Conservation (phyloP, 2,888 invertebrate species). For the Sipha maydis region DNA sequence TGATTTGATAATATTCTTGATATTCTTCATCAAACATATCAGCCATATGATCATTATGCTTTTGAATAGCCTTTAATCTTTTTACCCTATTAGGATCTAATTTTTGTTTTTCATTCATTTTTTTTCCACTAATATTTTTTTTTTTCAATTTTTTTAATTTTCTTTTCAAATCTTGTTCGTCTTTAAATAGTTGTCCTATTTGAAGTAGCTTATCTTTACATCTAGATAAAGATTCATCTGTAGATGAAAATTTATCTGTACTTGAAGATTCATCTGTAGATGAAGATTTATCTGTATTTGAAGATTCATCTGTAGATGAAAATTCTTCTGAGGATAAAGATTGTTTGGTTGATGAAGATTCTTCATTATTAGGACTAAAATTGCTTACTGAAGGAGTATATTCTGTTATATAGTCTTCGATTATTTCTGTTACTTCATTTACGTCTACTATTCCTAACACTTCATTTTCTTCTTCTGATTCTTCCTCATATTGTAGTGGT, state of each 20-base stretch:
- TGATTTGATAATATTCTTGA: no score
- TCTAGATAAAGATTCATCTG: not conserved
- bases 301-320: no score
- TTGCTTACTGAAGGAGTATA: not conserved
- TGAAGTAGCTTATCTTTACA: not conserved
- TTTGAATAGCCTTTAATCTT: not conserved
- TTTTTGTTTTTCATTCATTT: not conserved
- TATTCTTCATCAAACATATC: no score
- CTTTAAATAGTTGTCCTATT: not conserved
- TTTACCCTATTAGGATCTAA: not conserved
- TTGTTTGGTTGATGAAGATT: not conserved
- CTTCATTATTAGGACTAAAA: not conserved
- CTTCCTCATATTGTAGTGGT: not conserved
- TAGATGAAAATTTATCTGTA: not conserved
- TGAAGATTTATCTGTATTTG: not conserved
- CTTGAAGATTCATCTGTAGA: conserved; percentile 1
- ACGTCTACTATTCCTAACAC: not conserved
- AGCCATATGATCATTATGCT: no score
- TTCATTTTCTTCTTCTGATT: not conserved
- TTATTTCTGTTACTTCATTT: conserved; percentile 22
- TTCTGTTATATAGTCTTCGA: conserved; percentile 23
- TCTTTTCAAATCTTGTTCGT: not conserved
- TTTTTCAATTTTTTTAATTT: not conserved
- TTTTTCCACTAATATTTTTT: no score
- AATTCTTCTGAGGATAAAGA: not conserved